Percentiles rank a stretch among this genome's conserved stretches.
These are phyloP conservation scores for Pyrrhosoma nymphula DNA, from an alignment of 2,888 invertebrate genomes.

Conservation along the genomic window DNA sequence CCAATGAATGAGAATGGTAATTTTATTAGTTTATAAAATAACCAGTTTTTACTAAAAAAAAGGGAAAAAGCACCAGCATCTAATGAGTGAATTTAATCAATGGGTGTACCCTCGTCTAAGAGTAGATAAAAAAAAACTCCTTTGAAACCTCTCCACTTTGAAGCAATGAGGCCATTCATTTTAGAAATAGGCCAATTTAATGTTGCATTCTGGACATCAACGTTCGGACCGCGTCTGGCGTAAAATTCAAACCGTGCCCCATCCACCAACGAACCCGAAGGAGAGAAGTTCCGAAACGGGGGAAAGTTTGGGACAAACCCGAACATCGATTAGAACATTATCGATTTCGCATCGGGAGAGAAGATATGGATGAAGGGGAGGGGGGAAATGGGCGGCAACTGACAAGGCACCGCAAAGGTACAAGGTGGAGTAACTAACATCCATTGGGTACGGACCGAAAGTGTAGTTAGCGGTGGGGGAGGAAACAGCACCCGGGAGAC, in stretches of 20 bases:
- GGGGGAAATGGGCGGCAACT: neutral
- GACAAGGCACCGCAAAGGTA: neutral
- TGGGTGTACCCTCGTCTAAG: too few species aligned
- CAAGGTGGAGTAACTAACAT: conserved; percentile 4
- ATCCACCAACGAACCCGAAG: neutral
- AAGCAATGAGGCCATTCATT: too few species aligned
- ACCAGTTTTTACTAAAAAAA: too few species aligned
- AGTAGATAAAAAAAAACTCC: too few species aligned
- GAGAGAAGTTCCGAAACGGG: neutral
- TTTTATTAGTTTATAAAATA: too few species aligned
- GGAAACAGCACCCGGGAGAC: neutral
- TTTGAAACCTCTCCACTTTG: too few species aligned
- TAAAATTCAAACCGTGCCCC: neutral
- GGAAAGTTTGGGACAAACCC: neutral
- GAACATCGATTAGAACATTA: neutral
- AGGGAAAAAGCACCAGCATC: too few species aligned
- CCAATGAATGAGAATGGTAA: too few species aligned
- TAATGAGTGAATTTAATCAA: too few species aligned
- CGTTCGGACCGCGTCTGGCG: neutral
- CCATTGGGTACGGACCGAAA: neutral
- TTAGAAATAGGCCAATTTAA: too few species aligned
- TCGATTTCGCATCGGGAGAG: neutral
- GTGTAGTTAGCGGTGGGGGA: neutral
- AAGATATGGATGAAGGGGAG: neutral
- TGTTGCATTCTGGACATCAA: neutral